Evolutionary conservation across 2,888 invertebrate species (phyloP).

Genomic region (Allygus modestus): DNA sequence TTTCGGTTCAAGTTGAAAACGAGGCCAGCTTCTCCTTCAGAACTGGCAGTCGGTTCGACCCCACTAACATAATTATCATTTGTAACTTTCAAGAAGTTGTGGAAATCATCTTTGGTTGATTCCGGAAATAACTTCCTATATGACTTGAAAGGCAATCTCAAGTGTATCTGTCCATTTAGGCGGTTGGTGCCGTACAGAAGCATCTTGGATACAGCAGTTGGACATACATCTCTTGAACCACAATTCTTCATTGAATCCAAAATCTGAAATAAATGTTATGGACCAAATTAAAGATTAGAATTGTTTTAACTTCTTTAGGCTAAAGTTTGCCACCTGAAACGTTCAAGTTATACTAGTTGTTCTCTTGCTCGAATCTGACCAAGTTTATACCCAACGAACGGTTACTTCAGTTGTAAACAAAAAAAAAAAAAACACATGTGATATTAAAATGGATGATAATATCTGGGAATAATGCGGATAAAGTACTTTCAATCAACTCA

Average conservation of each 20-base stretch:
- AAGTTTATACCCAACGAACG: too few relatives aligned
- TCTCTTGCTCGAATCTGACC: too few relatives aligned
- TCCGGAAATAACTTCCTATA: conserved; percentile 42
- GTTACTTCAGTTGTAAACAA: too few relatives aligned
- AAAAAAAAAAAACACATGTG: too few relatives aligned
- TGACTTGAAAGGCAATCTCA: conserved; percentile 34
- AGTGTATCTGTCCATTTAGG: conserved; percentile 1
- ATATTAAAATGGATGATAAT: too few relatives aligned
- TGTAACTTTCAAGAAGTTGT: neutral
- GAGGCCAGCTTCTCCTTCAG: conserved; percentile 2
- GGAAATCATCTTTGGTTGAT: conserved; percentile 47
- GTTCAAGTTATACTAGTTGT: too few relatives aligned
- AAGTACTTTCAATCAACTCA: too few relatives aligned
- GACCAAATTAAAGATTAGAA: too few relatives aligned
- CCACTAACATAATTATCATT: conserved; percentile 12
- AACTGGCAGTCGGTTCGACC: neutral
- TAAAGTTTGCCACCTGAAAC: too few relatives aligned
- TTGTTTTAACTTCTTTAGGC: too few relatives aligned
- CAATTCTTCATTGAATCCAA: conserved; percentile 1
- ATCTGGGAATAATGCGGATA: too few relatives aligned
- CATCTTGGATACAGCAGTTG: conserved; percentile 4
- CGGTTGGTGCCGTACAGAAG: conserved; percentile 17
- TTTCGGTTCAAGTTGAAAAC: conserved; percentile 25
- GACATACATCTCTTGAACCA: neutral
- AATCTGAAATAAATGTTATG: conserved; percentile 9